A percentile compares a stretch with the other conserved stretches of the same genome.
phyloP scores from a whole-genome alignment of 2,888 invertebrate species.

The Geophilus truncorum region DNA sequence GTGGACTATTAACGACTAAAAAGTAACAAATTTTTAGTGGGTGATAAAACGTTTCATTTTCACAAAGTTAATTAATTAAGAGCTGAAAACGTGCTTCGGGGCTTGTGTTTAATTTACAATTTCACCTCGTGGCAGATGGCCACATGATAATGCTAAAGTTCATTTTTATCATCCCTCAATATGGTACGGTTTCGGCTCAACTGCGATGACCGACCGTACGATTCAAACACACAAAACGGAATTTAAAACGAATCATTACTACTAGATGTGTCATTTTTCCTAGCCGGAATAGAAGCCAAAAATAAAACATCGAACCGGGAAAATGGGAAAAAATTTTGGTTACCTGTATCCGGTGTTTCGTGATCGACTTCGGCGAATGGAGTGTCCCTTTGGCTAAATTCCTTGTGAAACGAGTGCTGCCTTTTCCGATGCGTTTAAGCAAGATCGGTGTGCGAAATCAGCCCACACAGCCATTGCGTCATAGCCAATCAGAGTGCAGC shows the following conservation, averaged over 20 bases:
- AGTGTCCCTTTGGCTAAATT: conserved; percentile 1
- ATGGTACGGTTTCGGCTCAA: neutral
- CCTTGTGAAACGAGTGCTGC: conserved; percentile 18
- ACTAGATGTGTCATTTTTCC: neutral
- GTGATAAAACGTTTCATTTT: neutral
- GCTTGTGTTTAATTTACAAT: neutral
- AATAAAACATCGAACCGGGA: neutral
- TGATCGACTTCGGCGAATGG: neutral
- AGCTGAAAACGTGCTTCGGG: neutral
- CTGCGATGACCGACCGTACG: too few relatives aligned
- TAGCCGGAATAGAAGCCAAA: neutral
- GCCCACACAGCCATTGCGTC: conserved; percentile 4
- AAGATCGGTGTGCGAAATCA: conserved; percentile 9
- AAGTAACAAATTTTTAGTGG: conserved; percentile 3
- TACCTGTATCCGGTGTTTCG: neutral
- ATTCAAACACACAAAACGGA: neutral
- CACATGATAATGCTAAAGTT: neutral
- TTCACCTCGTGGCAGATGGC: neutral
- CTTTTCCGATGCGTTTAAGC: conserved; percentile 19
- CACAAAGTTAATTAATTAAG: neutral
- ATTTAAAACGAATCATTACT: neutral
- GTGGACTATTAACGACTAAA: neutral
- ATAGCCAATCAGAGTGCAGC: conserved; percentile 1
- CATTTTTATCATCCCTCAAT: neutral
- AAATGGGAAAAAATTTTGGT: neutral